A percentile compares a stretch with the other conserved stretches of the same genome.
These are phyloP conservation scores for Rhingia campestris DNA, from an alignment of 2,888 invertebrate species.

Conservation along the genomic window DNA sequence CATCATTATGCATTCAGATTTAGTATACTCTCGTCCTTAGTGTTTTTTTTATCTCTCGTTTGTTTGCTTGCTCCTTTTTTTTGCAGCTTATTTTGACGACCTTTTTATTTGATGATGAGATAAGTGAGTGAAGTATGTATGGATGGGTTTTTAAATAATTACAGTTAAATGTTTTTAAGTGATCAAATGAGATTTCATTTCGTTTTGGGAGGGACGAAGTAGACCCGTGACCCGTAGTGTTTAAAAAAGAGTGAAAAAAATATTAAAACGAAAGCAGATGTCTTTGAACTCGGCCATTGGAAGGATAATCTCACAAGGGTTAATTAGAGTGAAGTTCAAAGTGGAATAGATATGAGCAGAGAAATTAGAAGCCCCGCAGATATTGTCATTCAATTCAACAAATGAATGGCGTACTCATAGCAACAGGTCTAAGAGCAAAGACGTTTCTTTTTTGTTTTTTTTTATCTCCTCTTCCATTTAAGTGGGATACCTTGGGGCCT, in stretches of 20 bases:
- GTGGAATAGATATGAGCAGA: not conserved
- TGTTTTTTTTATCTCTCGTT: not conserved
- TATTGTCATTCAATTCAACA: conserved; percentile 19
- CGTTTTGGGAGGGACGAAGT: not conserved
- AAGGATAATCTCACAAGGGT: conserved; percentile 27
- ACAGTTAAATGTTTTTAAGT: conserved; percentile 66
- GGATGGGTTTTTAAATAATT: conserved; percentile 61
- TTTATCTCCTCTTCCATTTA: too few relatives aligned
- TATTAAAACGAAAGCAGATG: conserved; percentile 21
- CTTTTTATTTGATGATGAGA: conserved; percentile 68
- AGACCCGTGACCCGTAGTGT: too few relatives aligned
- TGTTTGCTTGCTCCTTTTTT: conserved; percentile 3
- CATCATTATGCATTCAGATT: conserved; percentile 73
- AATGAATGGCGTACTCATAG: not conserved
- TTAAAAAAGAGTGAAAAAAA: not conserved
- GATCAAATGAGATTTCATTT: conserved; percentile 61
- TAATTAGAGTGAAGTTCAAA: conserved; percentile 38
- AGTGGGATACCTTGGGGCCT: too few relatives aligned
- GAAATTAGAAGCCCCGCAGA: conserved; percentile 3
- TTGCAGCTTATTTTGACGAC: conserved; percentile 58
- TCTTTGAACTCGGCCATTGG: conserved; percentile 34
- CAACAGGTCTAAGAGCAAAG: not conserved
- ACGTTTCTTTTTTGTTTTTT: too few relatives aligned
- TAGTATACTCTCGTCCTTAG: conserved; percentile 32
- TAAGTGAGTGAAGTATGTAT: conserved; percentile 63